Conservation (phyloP, 1,140 invertebrate species). For the Drosophila murphyi region DNA sequence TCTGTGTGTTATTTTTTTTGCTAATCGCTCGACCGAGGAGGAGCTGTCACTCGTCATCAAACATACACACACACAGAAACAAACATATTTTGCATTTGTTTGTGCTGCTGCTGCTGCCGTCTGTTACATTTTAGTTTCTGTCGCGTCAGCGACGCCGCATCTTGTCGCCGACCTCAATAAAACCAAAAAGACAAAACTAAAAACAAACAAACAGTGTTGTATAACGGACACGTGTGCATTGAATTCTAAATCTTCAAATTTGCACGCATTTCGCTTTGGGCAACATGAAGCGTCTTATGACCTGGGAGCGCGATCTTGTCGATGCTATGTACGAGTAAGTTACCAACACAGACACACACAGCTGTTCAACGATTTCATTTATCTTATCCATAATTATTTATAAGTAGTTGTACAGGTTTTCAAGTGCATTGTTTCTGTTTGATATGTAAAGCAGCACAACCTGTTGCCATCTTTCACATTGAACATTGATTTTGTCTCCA, state of each 20-base stretch:
- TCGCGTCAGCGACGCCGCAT: constrained; percentile 56
- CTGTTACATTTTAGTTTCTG: constrained; percentile 67
- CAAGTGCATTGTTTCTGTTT: constrained; percentile 55
- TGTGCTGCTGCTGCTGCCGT: constrained; percentile 41
- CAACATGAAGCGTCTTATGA: constrained; percentile 82
- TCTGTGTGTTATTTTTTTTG: constrained; percentile 15
- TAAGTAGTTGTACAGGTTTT: constrained; percentile 59
- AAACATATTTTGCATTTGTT: constrained; percentile 40
- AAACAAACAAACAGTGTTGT: constrained; percentile 37
- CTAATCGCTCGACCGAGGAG: constrained; percentile 48
- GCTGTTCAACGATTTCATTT: constrained; percentile 60
- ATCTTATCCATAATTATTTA: constrained; percentile 37
- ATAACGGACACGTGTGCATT: constrained; percentile 64
- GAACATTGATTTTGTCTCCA: constrained; percentile 41
- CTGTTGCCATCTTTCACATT: constrained; percentile 63
- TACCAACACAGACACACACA: constrained; percentile 32
- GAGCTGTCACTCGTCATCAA: constrained; percentile 39
- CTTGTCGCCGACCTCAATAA: constrained; percentile 54
- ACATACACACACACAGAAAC: not conserved
- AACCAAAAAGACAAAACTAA: constrained; percentile 52
- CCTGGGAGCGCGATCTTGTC: constrained; percentile 83
- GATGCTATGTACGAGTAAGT: constrained; percentile 84
- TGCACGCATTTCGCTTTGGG: constrained; percentile 55
- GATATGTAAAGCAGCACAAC: constrained; percentile 46
- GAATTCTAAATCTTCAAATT: constrained; percentile 35